phyloP scores from a whole-genome alignment of 2,888 invertebrate species.

The Ophion slaviceki region DNA sequence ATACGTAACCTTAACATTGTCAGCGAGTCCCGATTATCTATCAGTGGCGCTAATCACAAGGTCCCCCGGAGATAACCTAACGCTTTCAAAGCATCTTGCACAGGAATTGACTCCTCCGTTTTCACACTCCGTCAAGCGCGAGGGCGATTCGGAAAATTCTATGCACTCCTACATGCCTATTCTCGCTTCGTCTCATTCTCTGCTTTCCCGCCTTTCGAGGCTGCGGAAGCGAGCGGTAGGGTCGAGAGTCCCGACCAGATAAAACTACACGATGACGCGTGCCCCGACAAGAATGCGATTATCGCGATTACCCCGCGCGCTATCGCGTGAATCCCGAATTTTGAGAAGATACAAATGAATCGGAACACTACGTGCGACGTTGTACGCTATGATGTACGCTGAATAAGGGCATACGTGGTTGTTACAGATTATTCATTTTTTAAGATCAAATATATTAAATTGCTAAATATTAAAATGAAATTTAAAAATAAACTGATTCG shows the following conservation, averaged over 20 bases:
- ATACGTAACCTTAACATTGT: constrained; percentile 57
- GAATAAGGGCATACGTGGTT: constrained; percentile 34
- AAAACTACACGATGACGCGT: constrained; percentile 12
- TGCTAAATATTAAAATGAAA: too few species aligned
- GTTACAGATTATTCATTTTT: too few species aligned
- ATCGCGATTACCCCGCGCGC: background rate
- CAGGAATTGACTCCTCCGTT: constrained; percentile 58
- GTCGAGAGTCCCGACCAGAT: constrained; percentile 25
- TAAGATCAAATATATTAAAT: too few species aligned
- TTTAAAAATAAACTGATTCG: too few species aligned
- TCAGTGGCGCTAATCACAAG: constrained; percentile 77
- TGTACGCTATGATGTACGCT: background rate
- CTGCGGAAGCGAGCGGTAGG: background rate
- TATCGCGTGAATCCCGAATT: background rate
- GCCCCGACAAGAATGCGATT: constrained; percentile 24
- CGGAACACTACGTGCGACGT: background rate
- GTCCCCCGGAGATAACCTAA: constrained; percentile 78
- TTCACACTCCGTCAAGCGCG: background rate
- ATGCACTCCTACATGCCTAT: background rate
- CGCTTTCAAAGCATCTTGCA: constrained; percentile 39
- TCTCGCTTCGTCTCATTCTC: background rate
- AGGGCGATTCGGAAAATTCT: background rate
- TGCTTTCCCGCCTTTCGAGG: constrained; percentile 62
- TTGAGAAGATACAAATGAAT: background rate
- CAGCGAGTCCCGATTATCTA: constrained; percentile 74